Base-by-base conservation (phyloP, 1,140 invertebrate species). In the Arion vulgaris region DNA sequence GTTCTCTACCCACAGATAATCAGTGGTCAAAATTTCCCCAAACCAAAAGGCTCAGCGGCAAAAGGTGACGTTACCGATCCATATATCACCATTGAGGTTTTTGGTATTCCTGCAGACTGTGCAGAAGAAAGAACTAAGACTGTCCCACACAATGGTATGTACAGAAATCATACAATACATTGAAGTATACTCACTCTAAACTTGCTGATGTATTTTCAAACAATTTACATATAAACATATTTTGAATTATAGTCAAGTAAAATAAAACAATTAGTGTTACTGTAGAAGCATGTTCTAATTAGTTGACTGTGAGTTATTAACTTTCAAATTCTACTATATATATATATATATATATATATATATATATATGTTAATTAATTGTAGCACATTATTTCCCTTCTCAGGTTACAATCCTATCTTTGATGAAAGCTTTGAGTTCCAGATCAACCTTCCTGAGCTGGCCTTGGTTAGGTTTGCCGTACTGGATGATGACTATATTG, bases 381-480 rank as follows among this genome's bases (percentile, higher is more conserved):
- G n/a, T n/a, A n/a, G n/a, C n/a, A n/a, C 53, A 57, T n/a, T n/a
- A 57, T 19, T 57, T 76, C 2, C 28, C 36, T 26, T 17, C 1
- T 7, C 85, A 93, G 93, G 93, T 68, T 93, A 94, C 86, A 94
- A 94, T 89, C 95, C 95, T n/a, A 93, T 94, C 36, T 95, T 95
- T 92, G 95, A 95, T 89, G 95, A 95, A 86, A 94, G 93, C 88
- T 95, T 95, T 90, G 94, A 95, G 88, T 95, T 95, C 90, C 92
- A 93, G 86, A 92, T 95, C 51, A 93, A 93, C 87, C 91, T 95
- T 26, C 94, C 94, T n/a, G 94, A 95, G 86, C 85, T 95, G 69
- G 94, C 94, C 0, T 95, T 34, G 90, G 71, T 95, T 23, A 89
- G 95, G n/a, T 94, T 95, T 88, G 92, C 94, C 32, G 94, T 95